phyloP scores from a whole-genome alignment of 2,888 invertebrate species.

The Adelphocoris suturalis region DNA sequence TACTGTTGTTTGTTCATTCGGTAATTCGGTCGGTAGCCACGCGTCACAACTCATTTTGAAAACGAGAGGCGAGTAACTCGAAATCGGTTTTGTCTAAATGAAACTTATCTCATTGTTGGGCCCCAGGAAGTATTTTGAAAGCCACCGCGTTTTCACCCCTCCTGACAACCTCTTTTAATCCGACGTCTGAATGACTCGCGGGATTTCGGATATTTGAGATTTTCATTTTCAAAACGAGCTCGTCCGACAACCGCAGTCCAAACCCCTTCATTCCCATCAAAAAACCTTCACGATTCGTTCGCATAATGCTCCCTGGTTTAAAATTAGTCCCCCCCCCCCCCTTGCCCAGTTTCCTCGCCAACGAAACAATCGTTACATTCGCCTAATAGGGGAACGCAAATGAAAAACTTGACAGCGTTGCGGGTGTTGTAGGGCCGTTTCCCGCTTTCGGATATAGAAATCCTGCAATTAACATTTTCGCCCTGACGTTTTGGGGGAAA shows the following conservation, averaged over 20 bases:
- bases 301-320: conserved; percentile 33
- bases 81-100: no score
- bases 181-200: conserved; percentile 69
- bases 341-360: no score
- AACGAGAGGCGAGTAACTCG: no score
- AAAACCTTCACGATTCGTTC: neutral
- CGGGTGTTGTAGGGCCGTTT: conserved; percentile 15
- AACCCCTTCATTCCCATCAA: neutral
- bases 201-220: conserved; percentile 69
- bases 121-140: no score
- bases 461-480: conserved; percentile 8
- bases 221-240: conserved; percentile 44
- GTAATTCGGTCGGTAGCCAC: no score
- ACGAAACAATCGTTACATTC: conserved; percentile 36
- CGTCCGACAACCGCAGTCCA: conserved; percentile 6
- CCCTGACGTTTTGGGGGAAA: neutral
- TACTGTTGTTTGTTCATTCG: no score
- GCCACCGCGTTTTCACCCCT: neutral
- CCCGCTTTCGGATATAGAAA: conserved; percentile 37
- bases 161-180: conserved; percentile 59
- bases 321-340: conserved; percentile 46
- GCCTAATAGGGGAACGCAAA: conserved; percentile 61
- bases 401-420: conserved; percentile 67
- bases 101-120: no score
- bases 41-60: no score